Evolutionary conservation across 2,888 invertebrate genomes (phyloP), one percentile per base, ranked within the genome.

Genomic region (Zele albiditarsus): DNA sequence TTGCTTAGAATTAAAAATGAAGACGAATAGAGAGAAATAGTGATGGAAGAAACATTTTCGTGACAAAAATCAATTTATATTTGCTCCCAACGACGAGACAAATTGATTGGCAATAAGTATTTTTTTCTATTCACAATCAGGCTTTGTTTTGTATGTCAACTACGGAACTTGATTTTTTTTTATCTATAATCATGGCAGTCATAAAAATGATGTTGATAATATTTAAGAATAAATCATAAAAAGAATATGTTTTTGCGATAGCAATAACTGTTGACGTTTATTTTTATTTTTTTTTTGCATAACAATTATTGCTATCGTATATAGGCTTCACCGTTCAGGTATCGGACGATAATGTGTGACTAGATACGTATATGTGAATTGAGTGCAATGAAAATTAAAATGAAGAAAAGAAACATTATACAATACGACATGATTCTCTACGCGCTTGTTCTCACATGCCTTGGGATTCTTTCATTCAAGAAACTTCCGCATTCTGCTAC

Each of bases 391-490:
- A 53, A 53, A 53, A 53, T 20, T 53, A 31, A 33, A 33, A 65
- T 73, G 28, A 67, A 67, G 23, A 16, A 46, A 33, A 65, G 14
- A 65, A 72, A 46, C 14, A 46, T 14, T 16, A 16, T 53, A 20
- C 53, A 53, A 20, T n/a, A 53, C 23, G 5, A 53, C 20, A 53
- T 20, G 53, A 53, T 53, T 53, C 53, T 53, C 20, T 33, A 38
- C 58, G 42, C 1, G n/a, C 46, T 46, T 73, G 62, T 58, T 60
- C 62, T 74, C 74, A 70, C 74, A 73, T 31, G 76, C 73, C 77
- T 74, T 70, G 75, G 63, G 76, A 77, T 80, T 75, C 77, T 76
- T 78, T 73, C 70, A 27, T 71, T 76, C 65, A 67, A 75, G 20
- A 53, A n/a, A 53, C 53, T 53, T 53, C 53, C 53, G 53, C 20